Conservation (phyloP, 1,140 invertebrate species). For the Octopus sinensis region DNA sequence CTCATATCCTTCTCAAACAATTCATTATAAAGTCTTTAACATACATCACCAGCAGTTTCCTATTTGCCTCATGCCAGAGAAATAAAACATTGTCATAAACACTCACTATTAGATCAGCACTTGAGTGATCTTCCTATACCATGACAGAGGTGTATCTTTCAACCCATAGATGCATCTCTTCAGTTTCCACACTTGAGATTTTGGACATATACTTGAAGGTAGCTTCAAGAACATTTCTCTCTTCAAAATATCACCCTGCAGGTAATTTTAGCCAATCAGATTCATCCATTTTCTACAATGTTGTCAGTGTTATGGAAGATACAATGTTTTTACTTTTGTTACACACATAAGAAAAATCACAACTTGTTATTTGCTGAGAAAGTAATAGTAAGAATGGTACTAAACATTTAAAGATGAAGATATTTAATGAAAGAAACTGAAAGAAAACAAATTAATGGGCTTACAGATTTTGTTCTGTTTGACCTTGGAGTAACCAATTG, state of each 20-base stretch:
- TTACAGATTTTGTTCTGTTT: too few species aligned
- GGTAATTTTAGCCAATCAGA: too few species aligned
- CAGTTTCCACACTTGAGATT: constrained; percentile 1
- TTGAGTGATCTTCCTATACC: not conserved
- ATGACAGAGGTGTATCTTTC: not conserved
- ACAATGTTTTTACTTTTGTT: too few species aligned
- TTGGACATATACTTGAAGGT: not conserved
- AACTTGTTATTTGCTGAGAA: too few species aligned
- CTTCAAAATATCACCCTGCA: not conserved
- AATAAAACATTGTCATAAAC: not conserved
- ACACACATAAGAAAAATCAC: too few species aligned
- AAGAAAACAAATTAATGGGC: too few species aligned
- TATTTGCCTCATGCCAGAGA: not conserved
- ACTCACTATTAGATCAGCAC: not conserved
- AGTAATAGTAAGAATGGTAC: too few species aligned
- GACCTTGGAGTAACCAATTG: too few species aligned
- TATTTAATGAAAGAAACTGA: too few species aligned
- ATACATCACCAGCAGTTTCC: not conserved
- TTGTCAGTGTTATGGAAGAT: too few species aligned
- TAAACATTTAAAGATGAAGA: too few species aligned
- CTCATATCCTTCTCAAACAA: not conserved
- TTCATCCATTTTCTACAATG: too few species aligned
- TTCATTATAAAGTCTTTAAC: not conserved
- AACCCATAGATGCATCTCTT: constrained; percentile 1
- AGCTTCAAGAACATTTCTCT: not conserved